These are phyloP conservation scores for Ischnus inquisitorius DNA, from an alignment of 2,888 invertebrate genomes.

Conservation along the genomic window DNA sequence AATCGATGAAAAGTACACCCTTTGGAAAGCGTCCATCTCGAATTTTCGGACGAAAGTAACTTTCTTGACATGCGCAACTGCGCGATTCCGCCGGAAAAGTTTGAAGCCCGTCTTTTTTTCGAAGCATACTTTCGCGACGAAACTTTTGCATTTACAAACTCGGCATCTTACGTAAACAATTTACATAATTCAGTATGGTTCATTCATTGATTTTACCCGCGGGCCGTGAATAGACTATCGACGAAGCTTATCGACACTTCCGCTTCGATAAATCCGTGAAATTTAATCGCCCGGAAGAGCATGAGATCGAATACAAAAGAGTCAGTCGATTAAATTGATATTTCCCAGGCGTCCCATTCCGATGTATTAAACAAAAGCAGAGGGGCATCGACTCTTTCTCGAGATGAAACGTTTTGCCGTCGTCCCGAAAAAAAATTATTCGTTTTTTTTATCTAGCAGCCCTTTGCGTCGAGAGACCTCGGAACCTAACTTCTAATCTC, in stretches of 20 bases:
- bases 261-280: constrained; percentile 57
- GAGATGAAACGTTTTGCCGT: not conserved
- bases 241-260: constrained; percentile 58
- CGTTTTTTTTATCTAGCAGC: not conserved
- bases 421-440: constrained; percentile 6
- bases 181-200: constrained; percentile 42
- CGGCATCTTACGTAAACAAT: constrained; percentile 8
- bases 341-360: constrained; percentile 8
- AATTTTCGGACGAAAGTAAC: not conserved
- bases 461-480: not conserved
- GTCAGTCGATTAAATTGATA: constrained; percentile 54
- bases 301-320: constrained; percentile 38
- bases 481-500: constrained; percentile 3
- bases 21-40: not conserved
- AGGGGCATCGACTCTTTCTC: not conserved
- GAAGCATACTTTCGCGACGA: constrained; percentile 5
- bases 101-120: not conserved
- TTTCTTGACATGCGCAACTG: constrained; percentile 11
- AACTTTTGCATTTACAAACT: not conserved
- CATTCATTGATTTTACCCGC: constrained; percentile 24
- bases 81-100: not conserved
- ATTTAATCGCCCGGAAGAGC: constrained; percentile 57
- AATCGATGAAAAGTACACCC: not conserved
- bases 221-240: constrained; percentile 15
- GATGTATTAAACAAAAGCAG: not conserved